Percentiles rank a stretch among this genome's conserved stretches.
phyloP scores from a whole-genome alignment of 2,113 vertebrate genomes.

The Mixornis gularis region DNA sequence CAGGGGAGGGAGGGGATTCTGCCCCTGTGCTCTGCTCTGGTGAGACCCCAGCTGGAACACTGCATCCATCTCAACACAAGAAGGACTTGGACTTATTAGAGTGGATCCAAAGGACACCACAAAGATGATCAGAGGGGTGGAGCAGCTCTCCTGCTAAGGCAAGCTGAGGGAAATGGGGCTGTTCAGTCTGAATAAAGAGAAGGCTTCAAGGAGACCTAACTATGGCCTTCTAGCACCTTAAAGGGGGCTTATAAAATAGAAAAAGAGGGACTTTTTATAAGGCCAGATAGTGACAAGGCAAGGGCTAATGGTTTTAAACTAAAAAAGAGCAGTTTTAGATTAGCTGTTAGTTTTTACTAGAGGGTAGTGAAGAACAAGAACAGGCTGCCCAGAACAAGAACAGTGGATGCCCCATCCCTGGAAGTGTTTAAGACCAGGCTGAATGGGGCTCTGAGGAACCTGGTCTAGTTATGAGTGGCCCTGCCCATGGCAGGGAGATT shows the following conservation, averaged over 20 bases:
- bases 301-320: not conserved
- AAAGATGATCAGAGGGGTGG: not conserved
- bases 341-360: not conserved
- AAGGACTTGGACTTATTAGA: not conserved
- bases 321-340: not conserved
- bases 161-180: no score
- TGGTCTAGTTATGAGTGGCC: no score
- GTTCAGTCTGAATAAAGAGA: not conserved
- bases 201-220: not conserved
- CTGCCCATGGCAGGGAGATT: not conserved
- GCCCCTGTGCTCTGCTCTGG: not conserved
- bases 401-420: not conserved
- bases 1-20: not conserved
- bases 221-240: not conserved
- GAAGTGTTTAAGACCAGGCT: not conserved
- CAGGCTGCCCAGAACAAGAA: not conserved
- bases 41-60: rapidly evolving
- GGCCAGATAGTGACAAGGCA: not conserved
- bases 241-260: not conserved
- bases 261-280: not conserved
- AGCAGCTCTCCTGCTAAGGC: not conserved
- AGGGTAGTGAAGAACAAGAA: not conserved
- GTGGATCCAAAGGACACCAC: not conserved
- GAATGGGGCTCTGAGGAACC: not conserved
- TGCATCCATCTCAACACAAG: no score